Evolutionary conservation across 2,888 invertebrate species (phyloP).

Genomic region (Lacanobia oleracea): DNA sequence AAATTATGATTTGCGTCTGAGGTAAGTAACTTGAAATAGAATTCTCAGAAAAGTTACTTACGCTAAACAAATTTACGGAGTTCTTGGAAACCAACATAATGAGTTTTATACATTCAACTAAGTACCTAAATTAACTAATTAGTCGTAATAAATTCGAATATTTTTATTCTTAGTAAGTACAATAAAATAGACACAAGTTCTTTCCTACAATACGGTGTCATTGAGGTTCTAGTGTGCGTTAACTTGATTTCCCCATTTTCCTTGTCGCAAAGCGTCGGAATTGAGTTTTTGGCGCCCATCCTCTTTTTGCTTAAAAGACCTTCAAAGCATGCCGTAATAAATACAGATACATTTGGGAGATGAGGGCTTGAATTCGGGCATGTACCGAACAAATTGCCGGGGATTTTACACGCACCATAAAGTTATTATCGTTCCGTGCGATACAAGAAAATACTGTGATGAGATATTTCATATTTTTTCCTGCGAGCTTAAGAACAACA

Average conservation of each 20-base stretch:
- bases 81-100: not conserved
- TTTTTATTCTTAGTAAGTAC: not conserved
- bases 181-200: not conserved
- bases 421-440: slow-evolving; percentile 63
- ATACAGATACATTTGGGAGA: slow-evolving; percentile 62
- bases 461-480: slow-evolving; percentile 58
- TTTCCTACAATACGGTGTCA: slow-evolving; percentile 39
- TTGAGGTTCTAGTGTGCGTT: slow-evolving; percentile 64
- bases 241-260: slow-evolving; percentile 70
- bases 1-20: not conserved
- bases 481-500: slow-evolving; percentile 42
- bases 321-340: slow-evolving; percentile 63
- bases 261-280: slow-evolving; percentile 69
- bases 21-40: not conserved
- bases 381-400: slow-evolving; percentile 60
- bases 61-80: not conserved
- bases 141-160: not conserved
- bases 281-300: slow-evolving; percentile 70
- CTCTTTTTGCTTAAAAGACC: slow-evolving; percentile 64
- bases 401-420: slow-evolving; percentile 66
- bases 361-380: slow-evolving; percentile 59
- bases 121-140: not conserved
- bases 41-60: not conserved
- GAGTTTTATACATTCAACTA: not conserved
- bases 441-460: slow-evolving; percentile 59